phyloP scores from a whole-genome alignment of 2,797 vertebrate species.

The Uromys caudimaculatus region DNA sequence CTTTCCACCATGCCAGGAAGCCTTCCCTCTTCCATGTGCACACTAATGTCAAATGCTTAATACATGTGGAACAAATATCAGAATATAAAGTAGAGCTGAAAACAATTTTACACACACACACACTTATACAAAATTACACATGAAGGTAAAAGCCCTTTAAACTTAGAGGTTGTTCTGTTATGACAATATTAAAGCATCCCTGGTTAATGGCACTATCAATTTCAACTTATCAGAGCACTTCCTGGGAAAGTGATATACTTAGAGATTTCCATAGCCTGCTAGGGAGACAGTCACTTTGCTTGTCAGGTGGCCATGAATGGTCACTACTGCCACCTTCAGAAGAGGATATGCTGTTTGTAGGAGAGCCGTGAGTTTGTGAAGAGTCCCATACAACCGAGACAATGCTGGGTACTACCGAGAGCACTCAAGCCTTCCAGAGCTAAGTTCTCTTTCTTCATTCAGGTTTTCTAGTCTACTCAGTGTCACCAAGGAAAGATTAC shows the following conservation, averaged over 20 bases:
- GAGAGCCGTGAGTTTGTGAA: background rate
- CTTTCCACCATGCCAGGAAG: background rate
- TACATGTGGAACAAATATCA: background rate
- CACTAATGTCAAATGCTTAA: background rate
- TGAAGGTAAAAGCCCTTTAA: conserved; percentile 15
- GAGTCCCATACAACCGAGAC: background rate
- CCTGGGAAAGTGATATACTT: background rate
- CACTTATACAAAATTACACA: background rate
- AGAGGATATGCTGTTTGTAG: background rate
- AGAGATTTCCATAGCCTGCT: background rate
- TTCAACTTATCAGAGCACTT: background rate
- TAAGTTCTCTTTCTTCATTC: background rate
- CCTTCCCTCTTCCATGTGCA: background rate
- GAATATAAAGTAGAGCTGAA: conserved; percentile 19
- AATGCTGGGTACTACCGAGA: background rate
- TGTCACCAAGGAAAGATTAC: background rate
- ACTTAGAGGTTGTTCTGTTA: background rate
- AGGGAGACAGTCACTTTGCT: background rate
- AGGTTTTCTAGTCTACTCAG: background rate
- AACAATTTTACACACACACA: background rate
- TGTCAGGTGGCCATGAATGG: background rate
- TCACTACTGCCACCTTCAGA: background rate
- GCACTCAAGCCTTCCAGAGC: background rate
- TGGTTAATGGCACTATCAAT: background rate
- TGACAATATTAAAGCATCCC: background rate